Evolutionary conservation across 1,140 invertebrate species (phyloP).

Genomic region (Anadara kagoshimensis): DNA sequence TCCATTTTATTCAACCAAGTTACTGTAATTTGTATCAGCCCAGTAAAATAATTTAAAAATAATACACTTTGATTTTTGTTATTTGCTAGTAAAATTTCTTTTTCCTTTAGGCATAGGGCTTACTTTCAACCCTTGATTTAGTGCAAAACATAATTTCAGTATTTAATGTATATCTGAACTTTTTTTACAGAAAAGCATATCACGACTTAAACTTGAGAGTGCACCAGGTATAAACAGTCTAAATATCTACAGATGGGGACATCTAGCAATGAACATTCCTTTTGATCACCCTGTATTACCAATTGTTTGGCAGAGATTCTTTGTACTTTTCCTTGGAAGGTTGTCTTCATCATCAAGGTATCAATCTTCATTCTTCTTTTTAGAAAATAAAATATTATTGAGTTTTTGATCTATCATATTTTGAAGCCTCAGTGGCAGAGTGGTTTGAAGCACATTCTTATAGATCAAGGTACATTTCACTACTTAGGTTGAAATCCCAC

Average conservation of each 20-base stretch:
- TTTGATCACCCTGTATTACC: slow-evolving; percentile 83
- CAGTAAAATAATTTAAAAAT: no score
- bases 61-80: no score
- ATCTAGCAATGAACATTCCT: slow-evolving; percentile 84
- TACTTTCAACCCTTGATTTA: background rate
- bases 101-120: no score
- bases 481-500: no score
- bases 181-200: slow-evolving; percentile 78
- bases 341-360: slow-evolving; percentile 71
- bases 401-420: no score
- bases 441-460: no score
- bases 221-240: slow-evolving; percentile 78
- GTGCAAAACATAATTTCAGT: background rate
- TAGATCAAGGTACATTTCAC: no score
- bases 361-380: background rate
- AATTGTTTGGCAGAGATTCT: slow-evolving; percentile 88
- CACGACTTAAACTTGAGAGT: slow-evolving; percentile 77
- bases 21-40: no score
- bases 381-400: no score
- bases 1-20: no score
- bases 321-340: slow-evolving; percentile 82
- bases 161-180: background rate
- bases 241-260: slow-evolving; percentile 85
- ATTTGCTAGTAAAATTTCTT: no score
- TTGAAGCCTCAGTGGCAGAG: no score